Evolutionary conservation across 2,797 vertebrate species (phyloP).

Genomic region (Rhynchotus rufescens): DNA sequence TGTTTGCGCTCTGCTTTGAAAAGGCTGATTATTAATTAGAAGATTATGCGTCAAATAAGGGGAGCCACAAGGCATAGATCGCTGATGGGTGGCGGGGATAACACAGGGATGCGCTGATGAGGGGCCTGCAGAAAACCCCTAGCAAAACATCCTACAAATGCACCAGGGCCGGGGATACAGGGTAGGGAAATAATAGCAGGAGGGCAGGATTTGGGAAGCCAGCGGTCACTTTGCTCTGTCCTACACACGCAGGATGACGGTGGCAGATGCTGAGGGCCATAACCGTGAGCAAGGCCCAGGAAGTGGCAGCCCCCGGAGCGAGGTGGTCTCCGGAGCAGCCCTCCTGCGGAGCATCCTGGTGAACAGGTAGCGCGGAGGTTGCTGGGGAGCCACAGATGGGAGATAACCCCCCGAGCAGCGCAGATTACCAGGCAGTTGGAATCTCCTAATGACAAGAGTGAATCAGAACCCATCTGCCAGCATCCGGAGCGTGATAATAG

Average conservation of each 20-base stretch:
- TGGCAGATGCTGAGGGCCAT: neutral
- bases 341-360: fast-evolving
- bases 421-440: slow-evolving; percentile 13
- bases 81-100: neutral
- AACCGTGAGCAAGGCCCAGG: neutral
- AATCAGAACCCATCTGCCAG: slow-evolving; percentile 10
- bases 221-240: neutral
- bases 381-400: neutral
- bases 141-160: neutral
- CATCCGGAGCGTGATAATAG: neutral
- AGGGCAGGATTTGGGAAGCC: neutral
- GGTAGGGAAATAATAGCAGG: neutral
- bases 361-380: neutral
- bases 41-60: slow-evolving; percentile 62
- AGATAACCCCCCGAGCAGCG: slow-evolving; percentile 1
- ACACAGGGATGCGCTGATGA: neutral
- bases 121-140: neutral
- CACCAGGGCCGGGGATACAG: neutral
- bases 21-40: slow-evolving; percentile 67
- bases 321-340: fast-evolving
- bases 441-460: slow-evolving; percentile 1
- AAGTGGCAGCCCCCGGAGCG: neutral
- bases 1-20: slow-evolving; percentile 58
- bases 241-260: neutral
- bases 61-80: slow-evolving; percentile 57